Evolutionary conservation across 2,797 vertebrate species (phyloP), one percentile per base, ranked within the genome.

Genomic region (Momotus momota): DNA sequence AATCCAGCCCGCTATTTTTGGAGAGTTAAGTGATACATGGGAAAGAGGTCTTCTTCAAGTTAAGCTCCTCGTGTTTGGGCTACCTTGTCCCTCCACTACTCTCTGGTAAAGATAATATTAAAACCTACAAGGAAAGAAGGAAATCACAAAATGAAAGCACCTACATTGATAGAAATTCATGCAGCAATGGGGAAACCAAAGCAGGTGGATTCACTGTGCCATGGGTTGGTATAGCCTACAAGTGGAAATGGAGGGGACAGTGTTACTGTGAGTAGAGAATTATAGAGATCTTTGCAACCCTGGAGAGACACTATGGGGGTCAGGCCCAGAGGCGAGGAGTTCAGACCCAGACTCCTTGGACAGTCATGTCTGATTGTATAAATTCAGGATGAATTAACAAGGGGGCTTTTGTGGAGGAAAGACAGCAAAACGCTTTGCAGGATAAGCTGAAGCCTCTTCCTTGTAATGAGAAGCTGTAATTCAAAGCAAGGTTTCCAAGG

Each of bases 401-500:
- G 58, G 23, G 15, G 8, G 4, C 7, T 64, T 77, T 89, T 60
- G 70, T 46, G 65, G 71, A 78, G n/a, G 57, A 74, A 93, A 89
- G 38, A n/a, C 65, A 87, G 49, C 11, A 49, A 95, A 94, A 85
- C 2, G 1, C 14, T 80, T 80, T 40, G 14, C 52, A 65, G 71
- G 41, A 67, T 80, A 91, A 80, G 55, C 20, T 87, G 84, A 82
- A 86, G 38, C 57, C 21, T 95, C 40, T 87, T 85, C 48, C 25
- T 67, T 85, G 49, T 86, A 92, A 89, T 58, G 54, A 92, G 57
- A 94, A 82, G 49, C 81, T 65, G 11, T 91, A 82, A 83, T 33
- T 88, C 94, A 94, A 77, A 85, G 45, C 10, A 18, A 92, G 25
- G 7, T 61, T 96, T 93, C 72, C 71, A 70, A 93, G 57, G 41